Percentiles rank a stretch among this genome's conserved stretches.
phyloP scores from a whole-genome alignment of 2,797 vertebrate genomes.

The Okamejei kenojei region DNA sequence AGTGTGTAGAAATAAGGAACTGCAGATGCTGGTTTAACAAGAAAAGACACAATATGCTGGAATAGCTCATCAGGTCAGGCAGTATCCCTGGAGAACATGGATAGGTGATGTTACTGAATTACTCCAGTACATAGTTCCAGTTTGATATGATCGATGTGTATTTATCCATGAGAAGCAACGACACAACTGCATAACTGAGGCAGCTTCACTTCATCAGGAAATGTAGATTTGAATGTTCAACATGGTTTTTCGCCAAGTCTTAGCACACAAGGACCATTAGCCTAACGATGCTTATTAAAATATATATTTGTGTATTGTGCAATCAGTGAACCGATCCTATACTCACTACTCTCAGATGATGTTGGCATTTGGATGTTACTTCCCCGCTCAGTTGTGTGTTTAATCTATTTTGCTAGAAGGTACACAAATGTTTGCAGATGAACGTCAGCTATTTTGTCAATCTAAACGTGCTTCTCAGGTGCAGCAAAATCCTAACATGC shows the following conservation, averaged over 20 bases:
- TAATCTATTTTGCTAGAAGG: not conserved
- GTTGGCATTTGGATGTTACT: not conserved
- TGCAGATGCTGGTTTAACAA: too few species aligned
- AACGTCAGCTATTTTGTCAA: not conserved
- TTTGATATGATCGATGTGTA: not conserved
- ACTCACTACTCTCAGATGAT: not conserved
- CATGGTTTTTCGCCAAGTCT: not conserved
- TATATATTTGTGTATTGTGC: not conserved
- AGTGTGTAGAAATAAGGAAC: too few species aligned
- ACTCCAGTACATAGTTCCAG: not conserved
- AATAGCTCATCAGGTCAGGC: too few species aligned
- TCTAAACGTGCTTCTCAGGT: not conserved
- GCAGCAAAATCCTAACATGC: conserved; percentile 11
- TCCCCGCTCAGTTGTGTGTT: not conserved
- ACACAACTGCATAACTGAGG: not conserved
- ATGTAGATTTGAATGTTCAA: conserved; percentile 15
- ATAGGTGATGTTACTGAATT: too few species aligned
- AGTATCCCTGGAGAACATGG: too few species aligned
- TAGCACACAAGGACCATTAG: not conserved
- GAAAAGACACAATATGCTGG: too few species aligned
- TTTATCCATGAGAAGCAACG: not conserved
- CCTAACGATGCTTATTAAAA: not conserved
- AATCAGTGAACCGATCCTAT: not conserved
- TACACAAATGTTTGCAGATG: not conserved
- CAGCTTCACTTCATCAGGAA: not conserved